Evolutionary conservation across 2,797 vertebrate genomes (phyloP), one percentile per base, ranked within the genome.

Genomic region (Gallinago stenura): DNA sequence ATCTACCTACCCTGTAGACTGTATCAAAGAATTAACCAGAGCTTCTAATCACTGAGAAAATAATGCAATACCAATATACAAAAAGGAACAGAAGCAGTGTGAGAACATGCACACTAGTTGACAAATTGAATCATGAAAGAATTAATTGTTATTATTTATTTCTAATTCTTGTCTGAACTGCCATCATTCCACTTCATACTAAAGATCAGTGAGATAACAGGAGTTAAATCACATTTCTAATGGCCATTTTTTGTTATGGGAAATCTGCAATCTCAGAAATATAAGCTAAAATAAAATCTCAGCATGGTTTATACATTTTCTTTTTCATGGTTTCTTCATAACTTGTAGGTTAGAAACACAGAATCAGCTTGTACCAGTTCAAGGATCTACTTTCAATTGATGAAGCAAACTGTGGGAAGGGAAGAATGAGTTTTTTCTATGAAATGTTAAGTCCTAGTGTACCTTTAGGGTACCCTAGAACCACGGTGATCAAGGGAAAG

Each of bases 21-120:
- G 39, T 10, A 22, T 10, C 41, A 31, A 22, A 48, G n/a, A 45
- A 50, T 69, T 48, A 53, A 25, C 25, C 53, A 16, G 14, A 65
- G 14, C 37, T 87, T 54, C 54, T 56, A 87, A 45, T 10, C 6
- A 4, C 33, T 4, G 14, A 60, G 39, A 64, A 89, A 86, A 53
- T 4, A 78, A 33, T 11, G 10, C 4, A 71, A 15, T 31, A 22
- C 25, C 0, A 1, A 18, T 9, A 35, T 0, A 39, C 10, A 43
- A 35, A 75, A 61, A 78, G 43, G n/a, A 76, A 61, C 1, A 28
- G 20, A 45, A 68, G 12, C 28, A 76, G 4, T 3, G 1, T 25
- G 15, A 30, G 37, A 30, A 75, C 3, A 4, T 21, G 30, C 7
- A 50, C 6, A 10, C 25, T 72, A 56, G 18, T 1, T 28, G 19